Evolutionary conservation across 2,888 invertebrate genomes (phyloP).

Genomic region (Eupsilia transversa): DNA sequence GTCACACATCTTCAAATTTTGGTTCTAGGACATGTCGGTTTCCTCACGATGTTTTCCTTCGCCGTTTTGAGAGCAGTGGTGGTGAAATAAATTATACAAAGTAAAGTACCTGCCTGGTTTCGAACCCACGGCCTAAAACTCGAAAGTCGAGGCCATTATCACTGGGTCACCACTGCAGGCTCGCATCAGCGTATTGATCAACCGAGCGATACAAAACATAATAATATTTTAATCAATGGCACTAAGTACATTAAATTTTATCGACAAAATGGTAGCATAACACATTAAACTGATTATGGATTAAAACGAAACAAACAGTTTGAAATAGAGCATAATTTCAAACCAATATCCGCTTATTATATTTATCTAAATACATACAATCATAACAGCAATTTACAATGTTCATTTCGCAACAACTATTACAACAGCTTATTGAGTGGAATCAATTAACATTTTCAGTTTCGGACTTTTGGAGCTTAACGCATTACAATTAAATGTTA

Average conservation of each 20-base stretch:
- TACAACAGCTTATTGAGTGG: neutral
- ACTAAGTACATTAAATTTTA: neutral
- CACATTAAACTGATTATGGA: neutral
- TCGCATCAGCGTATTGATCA: neutral
- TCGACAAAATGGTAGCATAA: neutral
- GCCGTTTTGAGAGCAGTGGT: neutral
- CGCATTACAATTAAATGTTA: neutral
- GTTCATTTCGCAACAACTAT: conserved; percentile 13
- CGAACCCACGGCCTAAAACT: neutral
- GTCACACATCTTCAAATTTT: neutral
- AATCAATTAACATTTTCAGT: conserved; percentile 12
- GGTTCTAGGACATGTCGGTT: neutral
- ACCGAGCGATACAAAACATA: conserved; percentile 8
- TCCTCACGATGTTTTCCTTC: neutral
- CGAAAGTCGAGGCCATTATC: neutral
- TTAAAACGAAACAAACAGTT: conserved; percentile 15
- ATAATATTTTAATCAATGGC: conserved; percentile 14
- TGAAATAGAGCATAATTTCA: conserved; percentile 15
- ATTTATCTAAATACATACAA: conserved; percentile 32
- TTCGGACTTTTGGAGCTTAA: conserved; percentile 6
- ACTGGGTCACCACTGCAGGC: neutral
- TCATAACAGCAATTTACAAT: conserved; percentile 23
- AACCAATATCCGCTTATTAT: neutral
- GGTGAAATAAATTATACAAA: neutral
- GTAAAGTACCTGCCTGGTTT: neutral